Evolutionary conservation across 2,888 invertebrate species (phyloP).

Genomic region (Andricus quercusramuli): DNA sequence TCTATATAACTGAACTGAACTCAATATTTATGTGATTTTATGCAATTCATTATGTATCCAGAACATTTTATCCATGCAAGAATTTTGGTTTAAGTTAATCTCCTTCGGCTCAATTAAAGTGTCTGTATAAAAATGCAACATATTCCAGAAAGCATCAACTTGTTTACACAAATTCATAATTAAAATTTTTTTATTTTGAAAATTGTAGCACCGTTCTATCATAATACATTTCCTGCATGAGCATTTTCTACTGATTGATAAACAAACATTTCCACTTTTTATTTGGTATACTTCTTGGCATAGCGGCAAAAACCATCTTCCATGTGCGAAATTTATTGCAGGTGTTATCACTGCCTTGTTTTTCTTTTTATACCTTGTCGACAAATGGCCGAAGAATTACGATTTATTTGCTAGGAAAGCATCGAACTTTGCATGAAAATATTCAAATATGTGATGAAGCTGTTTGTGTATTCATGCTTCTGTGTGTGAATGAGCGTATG

Average conservation of each 20-base stretch:
- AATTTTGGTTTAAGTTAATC: background rate
- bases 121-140: background rate
- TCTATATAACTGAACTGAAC: no score
- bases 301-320: background rate
- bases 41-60: background rate
- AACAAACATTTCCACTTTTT: background rate
- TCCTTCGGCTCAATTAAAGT: background rate
- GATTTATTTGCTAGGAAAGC: background rate
- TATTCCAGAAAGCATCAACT: background rate
- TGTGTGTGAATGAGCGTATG: background rate
- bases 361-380: background rate
- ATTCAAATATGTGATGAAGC: slow-evolving; percentile 23
- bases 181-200: background rate
- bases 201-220: accelerated
- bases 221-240: background rate
- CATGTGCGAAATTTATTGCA: background rate
- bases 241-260: background rate
- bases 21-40: background rate
- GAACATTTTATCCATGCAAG: background rate
- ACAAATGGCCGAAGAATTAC: background rate
- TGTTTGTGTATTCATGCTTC: slow-evolving; percentile 3
- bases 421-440: background rate
- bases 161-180: background rate
- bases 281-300: background rate
- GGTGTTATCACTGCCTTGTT: background rate